Evolutionary conservation across 2,797 vertebrate species (phyloP).

Genomic region (Acanthurus leucopareius): DNA sequence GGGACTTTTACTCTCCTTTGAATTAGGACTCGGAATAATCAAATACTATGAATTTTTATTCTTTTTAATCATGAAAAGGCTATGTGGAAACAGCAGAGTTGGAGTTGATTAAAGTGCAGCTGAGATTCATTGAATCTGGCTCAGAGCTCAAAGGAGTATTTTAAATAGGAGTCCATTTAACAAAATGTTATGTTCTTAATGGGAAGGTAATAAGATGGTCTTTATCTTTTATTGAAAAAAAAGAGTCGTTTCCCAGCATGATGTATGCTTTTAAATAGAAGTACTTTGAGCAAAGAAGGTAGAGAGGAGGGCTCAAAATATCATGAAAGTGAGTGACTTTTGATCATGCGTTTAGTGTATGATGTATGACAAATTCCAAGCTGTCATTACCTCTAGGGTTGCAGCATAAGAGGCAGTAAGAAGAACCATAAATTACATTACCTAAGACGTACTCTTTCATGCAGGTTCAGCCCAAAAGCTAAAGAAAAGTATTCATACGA

Average conservation of each 20-base stretch:
- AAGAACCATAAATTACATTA: constrained; percentile 43
- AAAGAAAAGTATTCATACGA: constrained; percentile 23
- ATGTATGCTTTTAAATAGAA: constrained; percentile 77
- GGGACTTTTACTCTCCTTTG: constrained; percentile 79
- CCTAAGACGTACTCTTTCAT: constrained; percentile 24
- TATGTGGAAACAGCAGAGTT: constrained; percentile 75
- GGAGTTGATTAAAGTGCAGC: constrained; percentile 82
- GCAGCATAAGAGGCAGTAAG: constrained; percentile 32
- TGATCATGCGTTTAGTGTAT: constrained; percentile 55
- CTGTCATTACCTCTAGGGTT: constrained; percentile 40
- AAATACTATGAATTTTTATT: constrained; percentile 87
- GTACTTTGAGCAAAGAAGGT: constrained; percentile 56
- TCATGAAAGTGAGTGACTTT: constrained; percentile 64
- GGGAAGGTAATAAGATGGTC: constrained; percentile 86
- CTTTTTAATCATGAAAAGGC: constrained; percentile 83
- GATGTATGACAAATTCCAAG: constrained; percentile 59
- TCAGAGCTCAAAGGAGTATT: constrained; percentile 81
- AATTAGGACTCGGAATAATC: constrained; percentile 85
- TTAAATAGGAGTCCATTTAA: constrained; percentile 88
- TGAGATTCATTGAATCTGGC: constrained; percentile 84
- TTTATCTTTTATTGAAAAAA: constrained; percentile 84
- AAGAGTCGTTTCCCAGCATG: constrained; percentile 74
- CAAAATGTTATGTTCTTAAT: constrained; percentile 87
- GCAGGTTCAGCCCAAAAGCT: constrained; percentile 27
- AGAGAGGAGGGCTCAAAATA: constrained; percentile 53